These are phyloP conservation scores for Sphinx pinastri DNA, from an alignment of 2,888 invertebrate genomes.

Conservation along the genomic window DNA sequence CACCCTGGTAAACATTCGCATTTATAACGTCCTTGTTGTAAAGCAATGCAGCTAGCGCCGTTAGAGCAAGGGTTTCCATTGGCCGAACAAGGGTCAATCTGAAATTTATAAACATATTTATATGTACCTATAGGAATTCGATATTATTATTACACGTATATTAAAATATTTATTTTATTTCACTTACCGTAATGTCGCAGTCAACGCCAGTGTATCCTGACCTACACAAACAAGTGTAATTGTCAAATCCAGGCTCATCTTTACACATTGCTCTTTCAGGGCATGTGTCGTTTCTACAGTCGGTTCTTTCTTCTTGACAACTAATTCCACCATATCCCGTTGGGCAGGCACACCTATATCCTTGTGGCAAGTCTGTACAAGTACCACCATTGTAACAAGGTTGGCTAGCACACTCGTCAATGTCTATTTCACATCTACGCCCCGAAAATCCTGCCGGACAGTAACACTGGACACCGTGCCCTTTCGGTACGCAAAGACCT, in stretches of 20 bases:
- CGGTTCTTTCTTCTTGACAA: constrained; percentile 96
- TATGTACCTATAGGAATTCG: not conserved
- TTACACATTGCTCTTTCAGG: constrained; percentile 98
- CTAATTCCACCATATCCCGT: constrained; percentile 95
- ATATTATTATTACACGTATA: not conserved
- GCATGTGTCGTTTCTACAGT: constrained; percentile 95
- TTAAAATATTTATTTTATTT: constrained; percentile 6
- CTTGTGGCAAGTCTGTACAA: constrained; percentile 96
- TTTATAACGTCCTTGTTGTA: constrained; percentile 95
- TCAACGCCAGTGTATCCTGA: constrained; percentile 97
- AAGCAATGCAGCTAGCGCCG: constrained; percentile 93
- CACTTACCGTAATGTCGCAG: constrained; percentile 92
- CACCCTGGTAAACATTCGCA: constrained; percentile 98
- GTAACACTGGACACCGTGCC: constrained; percentile 95
- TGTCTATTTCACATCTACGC: constrained; percentile 95
- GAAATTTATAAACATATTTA: constrained; percentile 47
- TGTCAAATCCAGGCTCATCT: constrained; percentile 94
- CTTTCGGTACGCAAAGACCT: constrained; percentile 94
- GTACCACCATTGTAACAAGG: constrained; percentile 97
- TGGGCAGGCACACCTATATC: constrained; percentile 94
- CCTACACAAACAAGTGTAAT: constrained; percentile 96
- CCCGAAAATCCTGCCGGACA: constrained; percentile 98
- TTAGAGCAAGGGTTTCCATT: constrained; percentile 96
- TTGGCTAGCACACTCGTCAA: constrained; percentile 96
- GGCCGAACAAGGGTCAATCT: constrained; percentile 95